These are phyloP conservation scores for Corythornis cristatus DNA, from an alignment of 2,113 vertebrate genomes.

Conservation along the genomic window DNA sequence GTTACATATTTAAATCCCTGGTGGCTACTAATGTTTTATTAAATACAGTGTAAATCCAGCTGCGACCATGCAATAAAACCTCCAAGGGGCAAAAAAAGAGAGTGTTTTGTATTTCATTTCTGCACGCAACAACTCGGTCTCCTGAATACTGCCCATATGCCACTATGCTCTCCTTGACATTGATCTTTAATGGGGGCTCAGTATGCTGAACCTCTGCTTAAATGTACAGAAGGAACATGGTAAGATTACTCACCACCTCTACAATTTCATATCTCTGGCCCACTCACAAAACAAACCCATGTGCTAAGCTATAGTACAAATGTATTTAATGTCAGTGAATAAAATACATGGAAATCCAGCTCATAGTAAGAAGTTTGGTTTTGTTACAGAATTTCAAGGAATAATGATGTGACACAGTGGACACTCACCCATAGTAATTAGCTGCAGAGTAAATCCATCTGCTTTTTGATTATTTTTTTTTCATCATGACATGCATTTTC, in stretches of 20 bases:
- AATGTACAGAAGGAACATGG: neutral
- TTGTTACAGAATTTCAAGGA: slow-evolving; percentile 63
- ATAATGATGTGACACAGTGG: slow-evolving; percentile 48
- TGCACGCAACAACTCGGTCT: neutral
- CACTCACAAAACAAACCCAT: slow-evolving; percentile 48
- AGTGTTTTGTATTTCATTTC: slow-evolving; percentile 72
- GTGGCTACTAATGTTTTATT: slow-evolving; percentile 83
- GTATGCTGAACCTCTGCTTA: neutral
- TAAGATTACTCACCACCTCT: neutral
- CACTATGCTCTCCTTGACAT: slow-evolving; percentile 16
- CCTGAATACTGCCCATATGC: slow-evolving; percentile 49
- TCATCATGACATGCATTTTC: slow-evolving; percentile 72
- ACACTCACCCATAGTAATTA: slow-evolving; percentile 72
- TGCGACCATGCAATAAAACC: slow-evolving; percentile 78
- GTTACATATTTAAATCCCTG: slow-evolving; percentile 80
- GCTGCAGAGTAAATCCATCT: slow-evolving; percentile 77
- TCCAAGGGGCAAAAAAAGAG: slow-evolving; percentile 61
- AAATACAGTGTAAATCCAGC: slow-evolving; percentile 81
- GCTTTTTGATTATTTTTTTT: slow-evolving; percentile 43
- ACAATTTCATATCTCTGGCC: slow-evolving; percentile 44
- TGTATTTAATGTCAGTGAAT: slow-evolving; percentile 32
- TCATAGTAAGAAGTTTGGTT: slow-evolving; percentile 54
- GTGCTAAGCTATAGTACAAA: slow-evolving; percentile 23
- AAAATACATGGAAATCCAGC: slow-evolving; percentile 57
- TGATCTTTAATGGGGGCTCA: slow-evolving; percentile 5